Base-by-base conservation (phyloP, 2,888 invertebrate genomes). In the Leptopterna dolabrata region DNA sequence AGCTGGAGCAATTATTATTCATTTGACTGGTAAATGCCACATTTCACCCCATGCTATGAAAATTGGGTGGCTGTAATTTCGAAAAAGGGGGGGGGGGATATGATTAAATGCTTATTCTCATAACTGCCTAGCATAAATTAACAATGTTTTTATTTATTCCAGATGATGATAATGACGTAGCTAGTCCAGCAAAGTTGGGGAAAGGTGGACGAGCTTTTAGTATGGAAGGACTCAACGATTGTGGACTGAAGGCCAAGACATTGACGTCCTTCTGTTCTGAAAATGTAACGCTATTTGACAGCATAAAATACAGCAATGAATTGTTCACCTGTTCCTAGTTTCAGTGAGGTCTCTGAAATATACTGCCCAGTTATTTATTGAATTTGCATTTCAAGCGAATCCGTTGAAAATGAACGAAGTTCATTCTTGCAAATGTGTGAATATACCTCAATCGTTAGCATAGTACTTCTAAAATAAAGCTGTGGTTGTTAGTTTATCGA, bases 181-280 rank as follows among this genome's bases (percentile, higher is more conserved):
- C 19, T 1, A 86, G 86, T 55, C 86, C 86, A 30, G 55, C 29
- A 92, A 93, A 83, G 92, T 92, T 85, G 92, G 93, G 19, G 93
- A 92, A 47, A 47, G 85, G 90, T 92, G 93, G 90, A 93, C 92
- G 90, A 51, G 88, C 89, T 0, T 97, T 97, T 92, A 95, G 95
- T 80, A 94, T 95, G 90, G 96, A 96, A 92, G 97, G 96, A 92
- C 93, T 97, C n/a, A 96, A 96, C 0, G 97, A 97, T 91, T 97
- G 97, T 91, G 97, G 97, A 7, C 93, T 97, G 43, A 94, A 92
- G 89, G 92, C 93, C 9, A 92, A 93, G 30, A 92, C 95, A 91
- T 91, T 96, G n/a, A 93, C 94, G 89, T 93, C 94, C 88, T 95
- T 96, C 92, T 96, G 96, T 91, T 93, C 93, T 0, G 91, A 94